Percentiles rank a stretch among this genome's conserved stretches.
Evolutionary conservation across 2,113 vertebrate genomes (phyloP).

Genomic region (Paedocypris sp.): DNA sequence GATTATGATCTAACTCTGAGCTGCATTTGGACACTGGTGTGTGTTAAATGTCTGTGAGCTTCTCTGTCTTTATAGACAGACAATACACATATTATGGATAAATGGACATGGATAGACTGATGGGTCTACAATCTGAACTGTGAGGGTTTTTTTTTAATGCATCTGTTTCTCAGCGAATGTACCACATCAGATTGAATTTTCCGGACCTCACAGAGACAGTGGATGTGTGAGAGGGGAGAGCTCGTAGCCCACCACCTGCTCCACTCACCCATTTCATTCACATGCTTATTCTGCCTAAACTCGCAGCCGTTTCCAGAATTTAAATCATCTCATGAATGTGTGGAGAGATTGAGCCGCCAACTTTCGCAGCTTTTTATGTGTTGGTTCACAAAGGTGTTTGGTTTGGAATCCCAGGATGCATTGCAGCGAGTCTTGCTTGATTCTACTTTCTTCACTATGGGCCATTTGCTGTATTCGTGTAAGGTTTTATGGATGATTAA

Average conservation of each 20-base stretch:
- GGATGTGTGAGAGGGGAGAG: neutral
- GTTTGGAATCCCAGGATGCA: too few species aligned
- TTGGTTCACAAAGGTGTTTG: too few species aligned
- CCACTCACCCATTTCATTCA: constrained; percentile 40
- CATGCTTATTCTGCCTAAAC: too few species aligned
- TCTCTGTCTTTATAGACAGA: neutral
- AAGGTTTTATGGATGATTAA: too few species aligned
- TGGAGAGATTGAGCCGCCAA: too few species aligned
- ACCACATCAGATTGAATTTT: neutral
- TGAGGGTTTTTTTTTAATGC: neutral
- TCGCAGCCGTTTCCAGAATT: too few species aligned
- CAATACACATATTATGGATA: neutral
- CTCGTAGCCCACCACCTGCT: constrained; percentile 46
- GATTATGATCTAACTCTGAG: neutral
- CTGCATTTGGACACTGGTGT: neutral
- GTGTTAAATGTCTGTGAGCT: neutral
- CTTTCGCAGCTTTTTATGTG: too few species aligned
- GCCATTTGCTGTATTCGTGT: too few species aligned
- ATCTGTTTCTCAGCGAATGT: neutral
- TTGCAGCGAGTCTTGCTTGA: neutral
- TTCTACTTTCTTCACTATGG: too few species aligned
- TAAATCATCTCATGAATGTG: too few species aligned
- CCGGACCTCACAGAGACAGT: neutral
- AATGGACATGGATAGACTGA: too few species aligned
- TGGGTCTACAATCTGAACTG: too few species aligned